A percentile compares a stretch with the other conserved stretches of the same genome.
These are phyloP conservation scores for Spinus pinus DNA, from an alignment of 2,797 vertebrate species.

Conservation along the genomic window DNA sequence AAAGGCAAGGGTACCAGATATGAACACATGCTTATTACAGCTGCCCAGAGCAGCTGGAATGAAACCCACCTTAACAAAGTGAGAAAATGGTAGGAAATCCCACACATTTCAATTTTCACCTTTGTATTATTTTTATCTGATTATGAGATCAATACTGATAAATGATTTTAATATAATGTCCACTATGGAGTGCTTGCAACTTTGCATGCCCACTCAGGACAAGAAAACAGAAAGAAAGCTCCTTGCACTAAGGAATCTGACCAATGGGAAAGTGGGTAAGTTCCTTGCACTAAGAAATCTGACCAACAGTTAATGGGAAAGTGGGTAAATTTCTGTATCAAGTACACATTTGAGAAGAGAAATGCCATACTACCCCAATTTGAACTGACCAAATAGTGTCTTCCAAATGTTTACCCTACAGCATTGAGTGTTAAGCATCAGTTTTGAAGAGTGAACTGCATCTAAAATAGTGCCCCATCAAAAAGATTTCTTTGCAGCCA, in stretches of 20 bases:
- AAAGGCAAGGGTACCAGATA: neutral
- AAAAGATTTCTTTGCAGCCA: neutral
- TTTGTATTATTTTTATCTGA: neutral
- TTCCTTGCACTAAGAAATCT: neutral
- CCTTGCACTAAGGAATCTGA: neutral
- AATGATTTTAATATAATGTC: neutral
- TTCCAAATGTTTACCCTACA: neutral
- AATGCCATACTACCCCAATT: neutral
- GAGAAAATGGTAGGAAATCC: neutral
- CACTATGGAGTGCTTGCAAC: neutral
- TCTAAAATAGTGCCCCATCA: neutral
- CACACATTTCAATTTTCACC: neutral
- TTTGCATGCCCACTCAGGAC: neutral
- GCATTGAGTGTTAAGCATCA: neutral
- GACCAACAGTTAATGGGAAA: neutral
- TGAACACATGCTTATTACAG: neutral
- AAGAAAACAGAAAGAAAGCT: neutral
- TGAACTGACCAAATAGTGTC: neutral
- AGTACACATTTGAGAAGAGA: neutral
- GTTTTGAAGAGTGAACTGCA: neutral
- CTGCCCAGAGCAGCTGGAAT: neutral
- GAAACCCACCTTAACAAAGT: neutral
- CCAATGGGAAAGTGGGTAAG: neutral
- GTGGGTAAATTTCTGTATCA: neutral
- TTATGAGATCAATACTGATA: neutral